A percentile compares a stretch with the other conserved stretches of the same genome.
phyloP scores from a whole-genome alignment of 1,140 invertebrate species.

The Thaumatotibia leucotreta region DNA sequence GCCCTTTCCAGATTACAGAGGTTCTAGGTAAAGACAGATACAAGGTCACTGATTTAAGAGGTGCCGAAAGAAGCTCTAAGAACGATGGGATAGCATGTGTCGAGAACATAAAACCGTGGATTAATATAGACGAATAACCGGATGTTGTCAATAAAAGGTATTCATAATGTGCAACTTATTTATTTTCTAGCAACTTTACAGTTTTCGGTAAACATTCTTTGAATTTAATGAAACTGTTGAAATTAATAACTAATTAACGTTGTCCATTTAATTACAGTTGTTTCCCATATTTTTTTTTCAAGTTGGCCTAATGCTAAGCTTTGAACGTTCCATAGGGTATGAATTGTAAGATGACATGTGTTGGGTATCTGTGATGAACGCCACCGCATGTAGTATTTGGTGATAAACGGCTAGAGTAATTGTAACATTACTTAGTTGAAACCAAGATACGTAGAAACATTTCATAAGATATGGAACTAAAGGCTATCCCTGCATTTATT shows the following conservation, averaged over 20 bases:
- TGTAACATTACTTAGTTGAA: neutral
- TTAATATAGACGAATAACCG: conserved; percentile 9
- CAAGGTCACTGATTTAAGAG: conserved; percentile 24
- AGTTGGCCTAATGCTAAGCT: neutral
- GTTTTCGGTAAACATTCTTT: too few relatives aligned
- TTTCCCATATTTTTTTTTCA: too few relatives aligned
- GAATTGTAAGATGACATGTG: neutral
- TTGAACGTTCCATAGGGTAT: neutral
- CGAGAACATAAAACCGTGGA: conserved; percentile 32
- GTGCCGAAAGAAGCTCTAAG: conserved; percentile 18
- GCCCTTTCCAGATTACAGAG: conserved; percentile 37
- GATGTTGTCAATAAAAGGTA: conserved; percentile 26
- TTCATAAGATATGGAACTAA: too few relatives aligned
- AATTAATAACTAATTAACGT: too few relatives aligned
- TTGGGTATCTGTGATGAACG: neutral
- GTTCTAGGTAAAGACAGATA: conserved; percentile 42
- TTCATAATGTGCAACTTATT: too few relatives aligned
- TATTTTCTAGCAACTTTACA: too few relatives aligned
- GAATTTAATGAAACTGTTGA: too few relatives aligned
- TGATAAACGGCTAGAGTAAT: neutral
- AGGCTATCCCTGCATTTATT: too few relatives aligned
- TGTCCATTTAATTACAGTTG: too few relatives aligned
- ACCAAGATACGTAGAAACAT: neutral
- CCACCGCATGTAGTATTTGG: neutral
- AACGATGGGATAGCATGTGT: conserved; percentile 19